phyloP scores from a whole-genome alignment of 2,797 vertebrate species.

The Gobio occitaniae region DNA sequence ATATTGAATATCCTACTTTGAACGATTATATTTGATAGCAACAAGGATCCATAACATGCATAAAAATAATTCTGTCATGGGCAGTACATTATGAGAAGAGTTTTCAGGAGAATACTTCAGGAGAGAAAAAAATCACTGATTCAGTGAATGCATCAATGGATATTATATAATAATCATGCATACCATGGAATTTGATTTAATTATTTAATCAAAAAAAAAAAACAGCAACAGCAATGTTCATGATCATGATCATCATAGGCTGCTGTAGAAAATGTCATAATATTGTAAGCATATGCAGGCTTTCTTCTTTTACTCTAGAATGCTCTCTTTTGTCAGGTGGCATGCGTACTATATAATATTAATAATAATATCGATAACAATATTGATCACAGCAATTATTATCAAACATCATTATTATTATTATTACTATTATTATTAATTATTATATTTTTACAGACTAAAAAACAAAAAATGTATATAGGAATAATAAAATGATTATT shows the following conservation, averaged over 20 bases:
- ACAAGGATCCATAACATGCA: slow-evolving; percentile 76
- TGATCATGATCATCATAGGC: too few relatives aligned
- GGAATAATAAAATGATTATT: too few relatives aligned
- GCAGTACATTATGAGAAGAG: slow-evolving; percentile 17
- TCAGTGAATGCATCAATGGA: not conserved
- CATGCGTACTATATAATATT: slow-evolving; percentile 19
- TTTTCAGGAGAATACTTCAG: slow-evolving; percentile 7
- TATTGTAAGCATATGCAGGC: not conserved
- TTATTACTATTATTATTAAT: not conserved
- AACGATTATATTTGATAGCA: slow-evolving; percentile 78
- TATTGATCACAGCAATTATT: not conserved
- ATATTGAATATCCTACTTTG: slow-evolving; percentile 82
- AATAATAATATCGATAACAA: slow-evolving; percentile 4
- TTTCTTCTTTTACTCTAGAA: not conserved
- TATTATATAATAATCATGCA: not conserved
- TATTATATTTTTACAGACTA: not conserved
- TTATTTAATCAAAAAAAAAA: not conserved
- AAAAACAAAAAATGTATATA: not conserved
- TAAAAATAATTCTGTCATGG: slow-evolving; percentile 41
- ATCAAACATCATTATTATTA: too few relatives aligned
- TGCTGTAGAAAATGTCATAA: slow-evolving; percentile 22
- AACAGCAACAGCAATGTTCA: too few relatives aligned
- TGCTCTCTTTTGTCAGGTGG: slow-evolving; percentile 25
- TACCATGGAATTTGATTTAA: not conserved
- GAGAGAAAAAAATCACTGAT: not conserved